A percentile compares a stretch with the other conserved stretches of the same genome.
These are phyloP conservation scores for Noctua janthe DNA, from an alignment of 2,888 invertebrate species.

Conservation along the genomic window DNA sequence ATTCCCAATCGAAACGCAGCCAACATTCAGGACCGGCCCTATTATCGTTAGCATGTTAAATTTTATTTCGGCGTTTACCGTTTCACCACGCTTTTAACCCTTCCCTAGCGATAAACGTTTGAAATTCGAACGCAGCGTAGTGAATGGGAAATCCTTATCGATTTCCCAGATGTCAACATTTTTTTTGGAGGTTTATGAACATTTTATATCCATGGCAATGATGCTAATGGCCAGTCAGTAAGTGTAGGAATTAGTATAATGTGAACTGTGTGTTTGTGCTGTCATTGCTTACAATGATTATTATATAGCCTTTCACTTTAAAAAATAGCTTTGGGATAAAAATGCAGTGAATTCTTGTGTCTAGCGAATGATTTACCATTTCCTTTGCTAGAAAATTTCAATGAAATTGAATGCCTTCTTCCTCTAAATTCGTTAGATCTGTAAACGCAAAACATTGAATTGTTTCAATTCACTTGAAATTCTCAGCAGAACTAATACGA, in stretches of 20 bases:
- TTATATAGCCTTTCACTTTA: not conserved
- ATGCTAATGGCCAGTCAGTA: not conserved
- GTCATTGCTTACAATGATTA: not conserved
- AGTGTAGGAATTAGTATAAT: not conserved
- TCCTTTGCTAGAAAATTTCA: not conserved
- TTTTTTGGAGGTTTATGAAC: not conserved
- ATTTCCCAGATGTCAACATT: constrained; percentile 45
- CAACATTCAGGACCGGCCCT: constrained; percentile 57
- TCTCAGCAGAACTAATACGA: not conserved
- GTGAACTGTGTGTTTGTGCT: not conserved
- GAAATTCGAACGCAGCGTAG: constrained; percentile 45
- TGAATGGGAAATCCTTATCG: constrained; percentile 50
- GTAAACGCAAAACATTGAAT: not conserved
- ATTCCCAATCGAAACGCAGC: constrained; percentile 58
- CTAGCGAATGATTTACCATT: not conserved
- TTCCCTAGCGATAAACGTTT: constrained; percentile 41
- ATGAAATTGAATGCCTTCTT: not conserved
- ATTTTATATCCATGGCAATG: not conserved
- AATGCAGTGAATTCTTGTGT: not conserved
- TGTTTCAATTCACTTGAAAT: constrained; percentile 7
- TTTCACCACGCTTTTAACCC: constrained; percentile 57
- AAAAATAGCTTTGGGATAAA: not conserved
- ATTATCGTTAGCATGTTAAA: constrained; percentile 71
- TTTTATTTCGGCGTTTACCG: constrained; percentile 69
- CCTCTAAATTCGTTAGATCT: not conserved